These are phyloP conservation scores for Drosophila lacicola DNA, from an alignment of 2,888 invertebrate genomes.

Conservation along the genomic window DNA sequence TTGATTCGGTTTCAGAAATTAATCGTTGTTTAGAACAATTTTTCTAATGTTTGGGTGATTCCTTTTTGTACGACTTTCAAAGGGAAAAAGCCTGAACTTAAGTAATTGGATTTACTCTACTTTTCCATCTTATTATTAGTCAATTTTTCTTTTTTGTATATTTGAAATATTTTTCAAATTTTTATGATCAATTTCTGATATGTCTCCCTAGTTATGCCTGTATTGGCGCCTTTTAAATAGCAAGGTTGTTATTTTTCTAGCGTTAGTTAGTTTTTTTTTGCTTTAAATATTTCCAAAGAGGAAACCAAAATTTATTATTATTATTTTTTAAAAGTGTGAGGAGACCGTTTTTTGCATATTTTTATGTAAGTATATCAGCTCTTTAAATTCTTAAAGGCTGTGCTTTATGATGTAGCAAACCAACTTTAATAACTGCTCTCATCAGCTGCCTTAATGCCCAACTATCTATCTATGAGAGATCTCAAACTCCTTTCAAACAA, in stretches of 20 bases:
- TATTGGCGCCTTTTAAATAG: neutral
- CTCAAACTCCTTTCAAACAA: slow-evolving; percentile 31
- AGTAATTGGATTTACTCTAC: too few relatives aligned
- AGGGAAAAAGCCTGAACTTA: too few relatives aligned
- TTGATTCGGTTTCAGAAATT: too few relatives aligned
- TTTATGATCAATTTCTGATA: neutral
- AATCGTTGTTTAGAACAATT: too few relatives aligned
- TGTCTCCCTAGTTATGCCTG: neutral
- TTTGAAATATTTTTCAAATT: neutral
- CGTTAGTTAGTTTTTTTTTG: too few relatives aligned
- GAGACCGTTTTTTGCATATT: neutral
- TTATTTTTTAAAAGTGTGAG: too few relatives aligned
- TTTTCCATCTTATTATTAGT: too few relatives aligned
- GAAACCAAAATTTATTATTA: too few relatives aligned
- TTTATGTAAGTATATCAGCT: neutral
- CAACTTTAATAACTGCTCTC: slow-evolving; percentile 14
- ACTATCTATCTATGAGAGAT: slow-evolving; percentile 1
- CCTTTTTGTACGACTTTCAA: too few relatives aligned
- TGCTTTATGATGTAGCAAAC: neutral
- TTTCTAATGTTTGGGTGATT: too few relatives aligned
- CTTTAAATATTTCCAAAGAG: too few relatives aligned
- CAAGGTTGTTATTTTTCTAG: too few relatives aligned
- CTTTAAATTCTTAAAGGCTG: neutral
- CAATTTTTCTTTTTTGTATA: neutral
- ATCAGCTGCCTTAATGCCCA: slow-evolving; percentile 14